Base-by-base conservation (phyloP, 2,113 vertebrate genomes). In the Lepisosteus oculatus region DNA sequence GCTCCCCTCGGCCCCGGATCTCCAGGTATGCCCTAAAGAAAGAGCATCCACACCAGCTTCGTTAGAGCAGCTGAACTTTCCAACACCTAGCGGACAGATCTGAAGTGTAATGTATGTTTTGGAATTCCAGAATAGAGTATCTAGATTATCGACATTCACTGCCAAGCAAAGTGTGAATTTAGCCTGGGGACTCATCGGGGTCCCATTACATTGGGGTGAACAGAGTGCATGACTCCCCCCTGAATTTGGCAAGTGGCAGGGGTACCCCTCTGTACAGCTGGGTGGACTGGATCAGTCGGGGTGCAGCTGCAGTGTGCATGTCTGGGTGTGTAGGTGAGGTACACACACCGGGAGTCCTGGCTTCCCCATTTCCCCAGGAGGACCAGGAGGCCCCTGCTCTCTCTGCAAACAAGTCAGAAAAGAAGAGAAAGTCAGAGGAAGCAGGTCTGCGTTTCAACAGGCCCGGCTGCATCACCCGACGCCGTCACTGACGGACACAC, bases 311-410 rank as follows among this genome's bases (percentile, higher is more conserved):
- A 51, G 5, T 51, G 47, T 51, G 47, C 9, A 6, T 51, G 47
- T 9, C 1, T 51, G 47, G 5, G 3, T 43, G 4, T n/a, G 4
- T 8, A 13, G 13, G n/a, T 4, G 17, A 42, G 68, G n/a, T 1
- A 61, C 68, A 87, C 92, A 87, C 72, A 97, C 95, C 80, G 89
- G 89, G 13, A 74, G 72, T 67, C 95, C 95, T n/a, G 87, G 83
- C 66, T 74, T 93, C 55, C 95, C 95, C 41, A 89, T 84, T 55
- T 91, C 92, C 74, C 95, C 95, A 43, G 85, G 84, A 8, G 90
- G 91, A 45, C 95, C 95, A 0, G 51, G 75, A 3, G 83, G 79
- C 43, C 95, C 95, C 0, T 85, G 89, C 64, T 83, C 76, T 77
- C 84, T 94, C 95, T 97, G 85, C 70, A 91, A 82, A 77, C 55